phyloP scores from a whole-genome alignment of 2,888 invertebrate species.

The Glomeris marginata region DNA sequence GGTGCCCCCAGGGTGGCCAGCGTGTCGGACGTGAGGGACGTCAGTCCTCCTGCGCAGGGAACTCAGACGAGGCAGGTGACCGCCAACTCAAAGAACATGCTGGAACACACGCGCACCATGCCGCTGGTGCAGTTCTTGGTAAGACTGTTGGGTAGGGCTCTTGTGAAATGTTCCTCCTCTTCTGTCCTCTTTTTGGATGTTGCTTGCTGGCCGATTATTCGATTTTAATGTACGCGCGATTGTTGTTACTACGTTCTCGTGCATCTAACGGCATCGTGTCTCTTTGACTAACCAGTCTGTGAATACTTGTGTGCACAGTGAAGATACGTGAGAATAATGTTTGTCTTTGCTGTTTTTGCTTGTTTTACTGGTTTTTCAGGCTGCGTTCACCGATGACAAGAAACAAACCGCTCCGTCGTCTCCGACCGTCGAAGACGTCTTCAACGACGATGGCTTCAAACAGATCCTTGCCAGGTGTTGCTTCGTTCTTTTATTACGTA shows the following conservation, averaged over 20 bases:
- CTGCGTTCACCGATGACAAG: not conserved
- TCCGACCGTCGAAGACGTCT: not conserved
- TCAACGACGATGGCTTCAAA: constrained; percentile 9
- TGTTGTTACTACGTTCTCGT: no score
- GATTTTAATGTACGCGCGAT: not conserved
- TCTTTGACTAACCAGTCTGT: no score
- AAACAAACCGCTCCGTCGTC: not conserved
- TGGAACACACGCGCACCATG: constrained; percentile 12
- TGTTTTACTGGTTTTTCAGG: constrained; percentile 3
- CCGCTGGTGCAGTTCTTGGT: constrained; percentile 16
- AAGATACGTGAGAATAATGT: not conserved
- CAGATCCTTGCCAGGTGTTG: constrained; percentile 8
- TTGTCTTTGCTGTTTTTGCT: not conserved
- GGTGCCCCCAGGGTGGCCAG: no score
- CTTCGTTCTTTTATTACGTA: not conserved
- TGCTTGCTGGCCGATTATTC: not conserved
- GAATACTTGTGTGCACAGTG: no score
- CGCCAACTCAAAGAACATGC: constrained; percentile 8
- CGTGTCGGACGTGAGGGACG: not conserved
- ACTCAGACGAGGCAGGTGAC: constrained; percentile 7
- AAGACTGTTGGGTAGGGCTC: constrained; percentile 9
- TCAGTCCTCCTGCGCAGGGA: constrained; percentile 9
- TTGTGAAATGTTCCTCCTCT: not conserved
- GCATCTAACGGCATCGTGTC: not conserved
- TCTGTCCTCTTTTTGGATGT: not conserved